Evolutionary conservation across 2,113 vertebrate species (phyloP).

Genomic region (Podarcis cretensis): DNA sequence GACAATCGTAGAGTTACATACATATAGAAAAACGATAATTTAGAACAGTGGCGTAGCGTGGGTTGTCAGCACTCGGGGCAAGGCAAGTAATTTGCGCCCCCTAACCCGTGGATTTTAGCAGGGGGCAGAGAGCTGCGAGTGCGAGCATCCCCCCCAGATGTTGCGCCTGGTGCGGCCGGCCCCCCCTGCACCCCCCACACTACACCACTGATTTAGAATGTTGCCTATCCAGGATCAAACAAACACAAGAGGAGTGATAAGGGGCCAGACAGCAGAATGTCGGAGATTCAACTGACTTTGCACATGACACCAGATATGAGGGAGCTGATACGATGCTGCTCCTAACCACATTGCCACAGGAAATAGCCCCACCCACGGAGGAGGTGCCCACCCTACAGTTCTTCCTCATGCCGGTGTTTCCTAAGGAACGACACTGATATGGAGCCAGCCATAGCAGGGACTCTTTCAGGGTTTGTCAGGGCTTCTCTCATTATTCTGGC

Average conservation of each 20-base stretch:
- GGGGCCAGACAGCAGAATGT: neutral
- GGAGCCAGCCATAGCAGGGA: neutral
- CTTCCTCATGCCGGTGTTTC: neutral
- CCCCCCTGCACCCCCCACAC: too few relatives aligned
- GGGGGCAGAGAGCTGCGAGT: too few relatives aligned
- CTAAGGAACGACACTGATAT: too few relatives aligned
- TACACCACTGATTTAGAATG: too few relatives aligned
- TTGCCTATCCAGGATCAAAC: neutral
- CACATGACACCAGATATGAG: neutral
- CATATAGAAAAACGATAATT: too few relatives aligned
- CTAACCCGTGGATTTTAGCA: too few relatives aligned
- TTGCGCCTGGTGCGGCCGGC: too few relatives aligned
- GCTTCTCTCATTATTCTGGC: neutral
- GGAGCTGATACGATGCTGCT: neutral
- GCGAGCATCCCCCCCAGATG: too few relatives aligned
- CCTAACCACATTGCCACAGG: neutral
- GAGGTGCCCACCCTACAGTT: neutral
- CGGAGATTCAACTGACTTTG: neutral
- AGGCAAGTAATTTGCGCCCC: too few relatives aligned
- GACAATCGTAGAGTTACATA: neutral
- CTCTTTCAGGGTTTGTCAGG: neutral
- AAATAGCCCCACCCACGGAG: neutral
- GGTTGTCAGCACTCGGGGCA: too few relatives aligned
- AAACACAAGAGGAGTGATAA: neutral
- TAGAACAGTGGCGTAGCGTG: too few relatives aligned